Evolutionary conservation across 2,113 vertebrate genomes (phyloP).

Genomic region (Eupsittula cactorum): DNA sequence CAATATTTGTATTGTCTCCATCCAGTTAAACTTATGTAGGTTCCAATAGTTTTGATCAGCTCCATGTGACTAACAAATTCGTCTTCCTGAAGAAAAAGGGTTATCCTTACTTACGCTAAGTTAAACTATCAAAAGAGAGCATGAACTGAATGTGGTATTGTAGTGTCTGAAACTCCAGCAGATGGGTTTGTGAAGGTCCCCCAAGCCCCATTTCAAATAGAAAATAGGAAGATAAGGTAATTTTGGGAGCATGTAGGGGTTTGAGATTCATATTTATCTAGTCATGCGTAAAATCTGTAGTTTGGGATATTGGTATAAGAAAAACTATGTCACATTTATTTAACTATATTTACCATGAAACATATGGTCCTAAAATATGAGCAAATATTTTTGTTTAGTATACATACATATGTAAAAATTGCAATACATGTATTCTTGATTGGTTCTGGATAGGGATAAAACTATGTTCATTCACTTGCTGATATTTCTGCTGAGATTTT

Average conservation of each 20-base stretch:
- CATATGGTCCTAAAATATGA: neutral
- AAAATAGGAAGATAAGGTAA: neutral
- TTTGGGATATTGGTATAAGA: neutral
- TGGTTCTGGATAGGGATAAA: neutral
- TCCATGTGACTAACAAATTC: neutral
- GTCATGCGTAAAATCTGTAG: neutral
- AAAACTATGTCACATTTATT: neutral
- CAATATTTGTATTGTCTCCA: neutral
- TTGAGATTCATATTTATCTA: neutral
- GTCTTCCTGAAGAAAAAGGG: neutral
- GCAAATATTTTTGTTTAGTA: neutral
- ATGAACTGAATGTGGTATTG: neutral
- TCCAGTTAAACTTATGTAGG: neutral
- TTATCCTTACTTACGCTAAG: neutral
- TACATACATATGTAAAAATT: neutral
- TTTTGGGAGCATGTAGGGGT: neutral
- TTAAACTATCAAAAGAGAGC: neutral
- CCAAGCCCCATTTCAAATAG: neutral
- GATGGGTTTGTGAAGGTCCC: neutral
- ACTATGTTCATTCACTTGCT: neutral
- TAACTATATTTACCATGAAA: neutral
- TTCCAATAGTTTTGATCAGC: neutral
- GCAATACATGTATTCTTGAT: neutral
- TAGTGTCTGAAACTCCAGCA: neutral
- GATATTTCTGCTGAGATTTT: neutral